A percentile compares a stretch with the other conserved stretches of the same genome.
These are phyloP conservation scores for Parasteatoda lunata DNA, from an alignment of 2,888 invertebrate genomes.

Conservation along the genomic window DNA sequence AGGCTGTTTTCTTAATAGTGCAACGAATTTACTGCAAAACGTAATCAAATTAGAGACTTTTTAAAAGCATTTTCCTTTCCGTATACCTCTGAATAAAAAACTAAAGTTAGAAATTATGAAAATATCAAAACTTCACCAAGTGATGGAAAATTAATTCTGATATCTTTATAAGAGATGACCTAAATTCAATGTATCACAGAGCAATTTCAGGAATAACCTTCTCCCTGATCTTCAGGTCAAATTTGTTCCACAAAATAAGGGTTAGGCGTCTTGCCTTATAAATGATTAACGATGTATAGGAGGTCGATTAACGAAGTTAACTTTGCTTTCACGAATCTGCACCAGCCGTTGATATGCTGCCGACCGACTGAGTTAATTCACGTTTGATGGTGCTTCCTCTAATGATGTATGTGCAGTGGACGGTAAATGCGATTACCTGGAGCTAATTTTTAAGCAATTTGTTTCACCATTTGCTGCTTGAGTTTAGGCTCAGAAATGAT, in stretches of 20 bases:
- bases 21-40: no score
- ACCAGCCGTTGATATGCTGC: not conserved
- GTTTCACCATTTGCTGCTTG: constrained; percentile 3
- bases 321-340: constrained; percentile 20
- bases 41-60: no score
- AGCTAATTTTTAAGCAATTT: constrained; percentile 45
- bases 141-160: no score
- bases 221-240: constrained; percentile 21
- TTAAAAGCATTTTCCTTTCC: no score
- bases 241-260: constrained; percentile 24
- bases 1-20: no score
- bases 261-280: constrained; percentile 25
- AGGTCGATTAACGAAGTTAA: constrained; percentile 57
- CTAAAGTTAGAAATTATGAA: no score
- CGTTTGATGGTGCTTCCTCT: constrained; percentile 43
- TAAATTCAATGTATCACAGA: not conserved
- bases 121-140: no score
- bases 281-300: constrained; percentile 40
- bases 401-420: constrained; percentile 35
- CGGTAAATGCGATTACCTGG: constrained; percentile 44
- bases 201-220: constrained; percentile 20
- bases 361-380: constrained; percentile 33
- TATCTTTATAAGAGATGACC: no score
- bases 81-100: no score
- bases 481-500: no score